Evolutionary conservation across 30 jellyfish, hydroid and myxozoan species (phyloP).

Genomic region (Pelagia noctiluca): DNA sequence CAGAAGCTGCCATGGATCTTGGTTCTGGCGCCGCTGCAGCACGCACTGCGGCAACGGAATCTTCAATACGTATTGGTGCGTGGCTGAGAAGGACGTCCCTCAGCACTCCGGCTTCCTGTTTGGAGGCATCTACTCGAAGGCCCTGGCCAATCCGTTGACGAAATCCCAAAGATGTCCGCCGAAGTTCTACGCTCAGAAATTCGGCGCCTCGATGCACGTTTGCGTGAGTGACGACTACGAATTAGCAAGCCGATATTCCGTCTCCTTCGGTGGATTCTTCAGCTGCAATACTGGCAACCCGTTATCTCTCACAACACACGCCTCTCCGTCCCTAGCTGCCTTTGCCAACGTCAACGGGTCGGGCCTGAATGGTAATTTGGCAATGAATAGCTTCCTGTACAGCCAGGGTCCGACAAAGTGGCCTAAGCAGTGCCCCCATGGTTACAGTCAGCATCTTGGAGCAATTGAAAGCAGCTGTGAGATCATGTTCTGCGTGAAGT

Average conservation of each 20-base stretch:
- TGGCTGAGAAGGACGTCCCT: constrained; percentile 55
- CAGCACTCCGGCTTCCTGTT: constrained; percentile 74
- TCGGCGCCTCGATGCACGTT: constrained; percentile 77
- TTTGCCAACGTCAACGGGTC: neutral
- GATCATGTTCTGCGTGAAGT: constrained; percentile 71
- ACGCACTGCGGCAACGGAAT: constrained; percentile 72
- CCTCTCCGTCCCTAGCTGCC: constrained; percentile 44
- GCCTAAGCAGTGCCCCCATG: constrained; percentile 83
- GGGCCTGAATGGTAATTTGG: neutral
- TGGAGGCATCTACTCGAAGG: constrained; percentile 78
- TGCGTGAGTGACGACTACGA: constrained; percentile 85
- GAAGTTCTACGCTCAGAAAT: constrained; percentile 66
- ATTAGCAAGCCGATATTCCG: constrained; percentile 63
- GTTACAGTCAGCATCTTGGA: constrained; percentile 82
- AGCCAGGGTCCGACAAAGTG: constrained; percentile 66
- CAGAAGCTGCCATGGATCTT: constrained; percentile 71
- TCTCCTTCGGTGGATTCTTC: constrained; percentile 76
- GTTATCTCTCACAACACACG: constrained; percentile 45
- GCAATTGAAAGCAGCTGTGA: constrained; percentile 77
- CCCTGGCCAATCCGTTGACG: constrained; percentile 74
- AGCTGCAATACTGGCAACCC: constrained; percentile 85
- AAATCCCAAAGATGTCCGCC: constrained; percentile 77
- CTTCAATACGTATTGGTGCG: constrained; percentile 76
- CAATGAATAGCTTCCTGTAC: constrained; percentile 54
- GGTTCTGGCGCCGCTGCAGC: constrained; percentile 74